Percentiles rank a stretch among this genome's conserved stretches.
Evolutionary conservation across 2,888 invertebrate species (phyloP).

Genomic region (Neoitamus cyanurus): DNA sequence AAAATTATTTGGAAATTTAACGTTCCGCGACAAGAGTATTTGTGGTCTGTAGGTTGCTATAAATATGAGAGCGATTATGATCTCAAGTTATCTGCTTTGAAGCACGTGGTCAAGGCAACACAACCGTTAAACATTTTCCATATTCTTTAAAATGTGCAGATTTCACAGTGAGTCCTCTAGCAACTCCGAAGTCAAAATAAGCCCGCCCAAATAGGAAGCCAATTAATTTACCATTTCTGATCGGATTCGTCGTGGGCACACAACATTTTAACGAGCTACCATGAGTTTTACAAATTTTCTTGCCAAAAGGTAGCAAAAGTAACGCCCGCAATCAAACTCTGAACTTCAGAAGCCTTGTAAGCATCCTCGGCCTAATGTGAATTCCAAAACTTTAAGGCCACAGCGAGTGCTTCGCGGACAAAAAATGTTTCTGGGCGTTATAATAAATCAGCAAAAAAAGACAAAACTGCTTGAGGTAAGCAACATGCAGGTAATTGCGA

Average conservation of each 20-base stretch:
- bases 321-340: not conserved
- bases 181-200: not conserved
- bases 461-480: not conserved
- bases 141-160: not conserved
- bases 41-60: no score
- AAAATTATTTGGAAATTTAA: no score
- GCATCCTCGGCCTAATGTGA: not conserved
- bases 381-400: not conserved
- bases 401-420: not conserved
- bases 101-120: no score
- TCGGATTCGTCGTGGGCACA: not conserved
- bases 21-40: no score
- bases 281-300: not conserved
- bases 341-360: not conserved
- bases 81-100: no score
- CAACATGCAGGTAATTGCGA: not conserved
- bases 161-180: not conserved
- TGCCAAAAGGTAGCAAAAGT: not conserved
- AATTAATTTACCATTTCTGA: conserved; percentile 5
- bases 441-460: conserved; percentile 7
- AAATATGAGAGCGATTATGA: no score
- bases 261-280: not conserved
- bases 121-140: not conserved
- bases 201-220: not conserved
- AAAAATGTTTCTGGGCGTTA: not conserved